Evolutionary conservation across 2,888 invertebrate species (phyloP).

Genomic region (Griposia aprilina): DNA sequence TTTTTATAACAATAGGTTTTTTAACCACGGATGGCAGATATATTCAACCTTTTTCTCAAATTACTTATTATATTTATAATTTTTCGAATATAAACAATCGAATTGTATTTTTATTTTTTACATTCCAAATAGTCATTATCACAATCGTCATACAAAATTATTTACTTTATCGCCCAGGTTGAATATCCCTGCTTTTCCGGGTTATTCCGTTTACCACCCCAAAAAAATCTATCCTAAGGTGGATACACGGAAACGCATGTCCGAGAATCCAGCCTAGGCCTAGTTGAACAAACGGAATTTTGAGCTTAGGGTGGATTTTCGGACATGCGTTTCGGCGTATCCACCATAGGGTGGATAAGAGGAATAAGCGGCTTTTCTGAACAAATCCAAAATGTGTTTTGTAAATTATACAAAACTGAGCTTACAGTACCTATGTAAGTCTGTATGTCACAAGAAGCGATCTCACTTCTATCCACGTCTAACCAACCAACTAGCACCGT

Average conservation of each 20-base stretch:
- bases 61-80: background rate
- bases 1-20: slow-evolving; percentile 53
- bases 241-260: too few relatives aligned
- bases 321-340: too few relatives aligned
- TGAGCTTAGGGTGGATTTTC: too few relatives aligned
- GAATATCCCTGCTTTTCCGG: slow-evolving; percentile 29
- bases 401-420: slow-evolving; percentile 27
- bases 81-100: slow-evolving; percentile 25
- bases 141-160: slow-evolving; percentile 16
- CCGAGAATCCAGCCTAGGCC: too few relatives aligned
- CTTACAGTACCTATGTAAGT: slow-evolving; percentile 25
- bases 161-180: slow-evolving; percentile 2
- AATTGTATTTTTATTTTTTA: slow-evolving; percentile 27
- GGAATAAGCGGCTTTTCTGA: background rate
- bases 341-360: too few relatives aligned
- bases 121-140: slow-evolving; percentile 13
- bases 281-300: too few relatives aligned
- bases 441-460: slow-evolving; percentile 46
- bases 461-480: slow-evolving; percentile 58
- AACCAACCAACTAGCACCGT: slow-evolving; percentile 61
- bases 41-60: slow-evolving; percentile 32
- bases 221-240: too few relatives aligned
- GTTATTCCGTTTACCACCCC: too few relatives aligned
- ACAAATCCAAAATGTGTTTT: slow-evolving; percentile 33
- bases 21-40: slow-evolving; percentile 33